phyloP scores from a whole-genome alignment of 2,797 vertebrate species.

The Bradypodion ventrale region DNA sequence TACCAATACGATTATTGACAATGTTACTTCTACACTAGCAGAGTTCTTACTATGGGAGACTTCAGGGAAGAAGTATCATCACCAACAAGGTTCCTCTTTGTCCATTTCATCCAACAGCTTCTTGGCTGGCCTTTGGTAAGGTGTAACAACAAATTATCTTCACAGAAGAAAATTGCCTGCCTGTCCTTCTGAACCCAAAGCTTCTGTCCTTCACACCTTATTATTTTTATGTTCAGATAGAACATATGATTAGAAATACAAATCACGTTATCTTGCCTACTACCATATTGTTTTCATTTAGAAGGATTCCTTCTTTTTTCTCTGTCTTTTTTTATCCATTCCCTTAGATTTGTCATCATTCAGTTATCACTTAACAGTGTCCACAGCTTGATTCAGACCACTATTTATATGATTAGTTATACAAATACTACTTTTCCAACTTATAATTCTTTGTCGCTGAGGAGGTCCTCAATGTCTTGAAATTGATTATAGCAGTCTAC shows the following conservation, averaged over 20 bases:
- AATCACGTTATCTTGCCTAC: constrained; percentile 12
- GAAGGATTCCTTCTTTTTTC: constrained; percentile 9
- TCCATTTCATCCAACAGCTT: neutral
- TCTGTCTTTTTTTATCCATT: constrained; percentile 33
- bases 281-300: constrained; percentile 18
- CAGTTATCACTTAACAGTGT: constrained; percentile 32
- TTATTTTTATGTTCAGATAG: constrained; percentile 29
- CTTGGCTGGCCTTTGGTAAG: neutral
- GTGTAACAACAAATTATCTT: neutral
- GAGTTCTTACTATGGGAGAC: neutral
- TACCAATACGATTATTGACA: neutral
- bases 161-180: neutral
- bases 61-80: no score
- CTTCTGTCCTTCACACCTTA: neutral
- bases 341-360: constrained; percentile 23
- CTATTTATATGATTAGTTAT: constrained; percentile 14
- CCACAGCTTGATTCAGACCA: constrained; percentile 14
- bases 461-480: constrained; percentile 35
- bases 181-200: neutral
- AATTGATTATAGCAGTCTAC: constrained; percentile 61
- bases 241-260: neutral
- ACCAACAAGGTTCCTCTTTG: neutral
- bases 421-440: constrained; percentile 21
- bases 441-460: constrained; percentile 41
- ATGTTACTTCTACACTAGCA: neutral